These are phyloP conservation scores for Apamea crenata DNA, from an alignment of 2,888 invertebrate genomes.

Conservation along the genomic window DNA sequence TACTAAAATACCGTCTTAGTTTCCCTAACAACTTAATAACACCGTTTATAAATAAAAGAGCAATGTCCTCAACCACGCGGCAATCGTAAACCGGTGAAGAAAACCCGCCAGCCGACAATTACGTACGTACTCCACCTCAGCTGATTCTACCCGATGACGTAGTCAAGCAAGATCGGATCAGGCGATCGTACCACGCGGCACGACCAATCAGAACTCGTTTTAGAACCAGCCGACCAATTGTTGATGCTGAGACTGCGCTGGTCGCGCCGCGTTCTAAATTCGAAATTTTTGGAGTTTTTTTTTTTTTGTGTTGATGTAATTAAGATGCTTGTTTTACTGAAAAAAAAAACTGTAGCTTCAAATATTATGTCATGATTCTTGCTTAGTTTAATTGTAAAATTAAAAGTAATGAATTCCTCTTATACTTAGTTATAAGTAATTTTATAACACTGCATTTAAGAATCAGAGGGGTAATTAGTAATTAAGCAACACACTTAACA, in stretches of 20 bases:
- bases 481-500: no score
- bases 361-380: slow-evolving; percentile 2
- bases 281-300: slow-evolving; percentile 18
- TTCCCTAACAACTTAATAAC: neutral
- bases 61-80: slow-evolving; percentile 23
- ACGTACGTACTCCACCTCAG: slow-evolving; percentile 42
- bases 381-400: neutral
- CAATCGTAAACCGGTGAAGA: neutral
- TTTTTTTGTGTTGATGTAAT: neutral
- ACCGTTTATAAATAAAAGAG: slow-evolving; percentile 1
- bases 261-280: slow-evolving; percentile 49
- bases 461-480: no score
- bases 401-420: neutral
- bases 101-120: slow-evolving; percentile 15
- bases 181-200: slow-evolving; percentile 58
- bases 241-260: neutral
- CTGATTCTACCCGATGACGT: slow-evolving; percentile 57
- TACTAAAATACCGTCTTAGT: neutral
- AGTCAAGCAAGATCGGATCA: slow-evolving; percentile 47
- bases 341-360: neutral
- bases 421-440: neutral
- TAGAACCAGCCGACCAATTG: slow-evolving; percentile 48
- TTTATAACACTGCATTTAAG: neutral
- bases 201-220: slow-evolving; percentile 57
- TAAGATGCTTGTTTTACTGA: neutral